A percentile compares a stretch with the other conserved stretches of the same genome.
Evolutionary conservation across 2,888 invertebrate genomes (phyloP).

Genomic region (Drosophila nr. medialis): DNA sequence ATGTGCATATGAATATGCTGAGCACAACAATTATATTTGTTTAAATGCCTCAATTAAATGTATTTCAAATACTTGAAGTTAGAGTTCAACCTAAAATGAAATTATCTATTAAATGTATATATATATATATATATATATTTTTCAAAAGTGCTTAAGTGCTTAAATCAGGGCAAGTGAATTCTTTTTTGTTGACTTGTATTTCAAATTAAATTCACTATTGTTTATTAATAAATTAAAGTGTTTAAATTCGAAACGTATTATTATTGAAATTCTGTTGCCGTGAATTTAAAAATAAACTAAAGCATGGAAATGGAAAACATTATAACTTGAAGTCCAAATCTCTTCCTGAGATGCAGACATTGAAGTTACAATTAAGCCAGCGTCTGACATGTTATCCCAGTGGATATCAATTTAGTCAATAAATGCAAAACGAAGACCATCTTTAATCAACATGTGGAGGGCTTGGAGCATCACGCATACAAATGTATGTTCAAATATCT

Average conservation of each 20-base stretch:
- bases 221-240: not conserved
- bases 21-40: slow-evolving; percentile 1
- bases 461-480: not conserved
- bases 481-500: not conserved
- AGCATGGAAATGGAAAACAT: not conserved
- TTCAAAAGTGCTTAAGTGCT: not conserved
- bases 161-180: not conserved
- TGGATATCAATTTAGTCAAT: not conserved
- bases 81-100: not conserved
- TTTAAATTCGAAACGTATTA: not conserved
- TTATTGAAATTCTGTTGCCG: not conserved
- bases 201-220: not conserved
- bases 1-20: not conserved
- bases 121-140: too few relatives aligned
- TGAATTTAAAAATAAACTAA: not conserved
- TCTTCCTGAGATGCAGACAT: not conserved
- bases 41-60: slow-evolving; percentile 1
- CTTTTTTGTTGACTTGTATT: not conserved
- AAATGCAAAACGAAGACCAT: not conserved
- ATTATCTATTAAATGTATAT: not conserved
- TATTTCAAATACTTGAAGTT: not conserved
- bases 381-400: not conserved
- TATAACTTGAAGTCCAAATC: not conserved
- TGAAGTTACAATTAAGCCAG: not conserved
- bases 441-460: not conserved